Evolutionary conservation across 1,140 invertebrate species (phyloP).

Genomic region (Nymphalis io): DNA sequence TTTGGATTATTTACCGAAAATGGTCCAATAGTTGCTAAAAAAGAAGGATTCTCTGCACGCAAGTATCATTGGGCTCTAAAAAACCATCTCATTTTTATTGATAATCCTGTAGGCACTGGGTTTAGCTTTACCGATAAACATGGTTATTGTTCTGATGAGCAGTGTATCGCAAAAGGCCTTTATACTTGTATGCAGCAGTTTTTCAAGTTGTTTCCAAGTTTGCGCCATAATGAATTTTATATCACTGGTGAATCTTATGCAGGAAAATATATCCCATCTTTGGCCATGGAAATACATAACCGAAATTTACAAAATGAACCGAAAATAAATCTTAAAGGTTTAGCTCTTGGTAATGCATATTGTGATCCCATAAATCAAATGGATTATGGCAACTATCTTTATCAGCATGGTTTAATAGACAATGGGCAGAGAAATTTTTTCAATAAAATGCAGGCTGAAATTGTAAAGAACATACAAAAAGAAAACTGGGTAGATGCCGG

Average conservation of each 20-base stretch:
- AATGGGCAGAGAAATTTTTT: slow-evolving; percentile 80
- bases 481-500: slow-evolving; percentile 83
- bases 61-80: slow-evolving; percentile 86
- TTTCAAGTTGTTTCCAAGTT: slow-evolving; percentile 85
- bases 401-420: slow-evolving; percentile 84
- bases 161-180: slow-evolving; percentile 83
- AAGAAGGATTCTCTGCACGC: slow-evolving; percentile 68
- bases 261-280: slow-evolving; percentile 90
- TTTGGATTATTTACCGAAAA: slow-evolving; percentile 82
- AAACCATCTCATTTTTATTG: slow-evolving; percentile 90
- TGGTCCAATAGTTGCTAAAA: slow-evolving; percentile 70
- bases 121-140: slow-evolving; percentile 86
- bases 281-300: slow-evolving; percentile 87
- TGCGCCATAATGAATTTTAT: slow-evolving; percentile 86
- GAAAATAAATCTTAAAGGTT: slow-evolving; percentile 84
- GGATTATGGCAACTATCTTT: slow-evolving; percentile 84
- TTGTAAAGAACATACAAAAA: slow-evolving; percentile 81
- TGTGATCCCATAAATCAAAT: slow-evolving; percentile 84
- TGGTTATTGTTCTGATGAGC: slow-evolving; percentile 84
- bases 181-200: slow-evolving; percentile 85
- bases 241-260: slow-evolving; percentile 93
- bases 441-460: slow-evolving; percentile 81
- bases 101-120: slow-evolving; percentile 91
- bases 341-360: slow-evolving; percentile 86
- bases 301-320: slow-evolving; percentile 79